phyloP scores from a whole-genome alignment of 2,113 vertebrate species.

The Carassius auratus region DNA sequence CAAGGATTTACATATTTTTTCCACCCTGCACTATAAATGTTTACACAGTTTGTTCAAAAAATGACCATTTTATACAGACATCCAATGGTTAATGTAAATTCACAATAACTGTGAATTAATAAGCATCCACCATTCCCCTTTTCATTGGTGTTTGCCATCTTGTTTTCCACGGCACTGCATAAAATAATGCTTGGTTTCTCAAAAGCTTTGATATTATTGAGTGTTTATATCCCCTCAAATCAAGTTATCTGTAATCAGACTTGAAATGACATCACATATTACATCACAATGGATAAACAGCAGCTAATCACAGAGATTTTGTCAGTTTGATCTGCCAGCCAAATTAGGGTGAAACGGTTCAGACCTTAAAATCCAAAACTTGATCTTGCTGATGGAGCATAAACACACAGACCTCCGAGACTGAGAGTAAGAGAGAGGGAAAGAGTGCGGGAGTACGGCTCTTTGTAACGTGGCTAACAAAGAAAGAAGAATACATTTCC shows the following conservation, averaged over 20 bases:
- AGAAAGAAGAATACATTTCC: conserved; percentile 41
- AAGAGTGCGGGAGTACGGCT: background rate
- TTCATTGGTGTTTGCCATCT: background rate
- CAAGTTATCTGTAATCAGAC: background rate
- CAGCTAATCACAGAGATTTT: background rate
- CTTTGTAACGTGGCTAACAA: conserved; percentile 35
- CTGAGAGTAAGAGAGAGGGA: conserved; percentile 3
- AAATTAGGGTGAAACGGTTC: background rate
- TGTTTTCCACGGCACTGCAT: background rate
- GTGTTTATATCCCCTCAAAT: background rate
- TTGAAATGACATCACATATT: conserved; percentile 7
- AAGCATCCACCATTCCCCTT: background rate
- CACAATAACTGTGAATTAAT: background rate
- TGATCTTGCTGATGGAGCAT: conserved; percentile 34
- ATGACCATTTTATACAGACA: too few species aligned
- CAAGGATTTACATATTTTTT: too few species aligned
- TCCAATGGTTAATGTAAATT: background rate
- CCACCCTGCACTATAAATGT: too few species aligned
- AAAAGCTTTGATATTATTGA: background rate
- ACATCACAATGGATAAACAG: conserved; percentile 8
- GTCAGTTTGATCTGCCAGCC: background rate
- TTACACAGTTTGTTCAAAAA: background rate
- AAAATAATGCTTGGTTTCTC: background rate
- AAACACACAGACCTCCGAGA: conserved; percentile 53
- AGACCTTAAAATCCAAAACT: background rate